Evolutionary conservation across 2,113 vertebrate species (phyloP).

Genomic region (Caretta caretta): DNA sequence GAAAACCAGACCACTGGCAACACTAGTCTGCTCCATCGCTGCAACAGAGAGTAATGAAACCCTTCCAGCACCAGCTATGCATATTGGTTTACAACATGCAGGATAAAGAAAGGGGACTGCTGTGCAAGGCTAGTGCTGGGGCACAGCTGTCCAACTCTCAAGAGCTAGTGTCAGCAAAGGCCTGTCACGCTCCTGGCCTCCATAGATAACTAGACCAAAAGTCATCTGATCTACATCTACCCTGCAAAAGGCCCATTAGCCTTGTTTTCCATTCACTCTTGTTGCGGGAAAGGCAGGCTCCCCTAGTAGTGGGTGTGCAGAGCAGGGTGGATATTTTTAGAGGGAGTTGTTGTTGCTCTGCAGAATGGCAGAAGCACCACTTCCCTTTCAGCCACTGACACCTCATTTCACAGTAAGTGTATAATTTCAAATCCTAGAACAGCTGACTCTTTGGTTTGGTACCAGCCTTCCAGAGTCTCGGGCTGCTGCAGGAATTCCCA

Average conservation of each 20-base stretch:
- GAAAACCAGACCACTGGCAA: too few species aligned
- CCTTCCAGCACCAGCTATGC: not conserved
- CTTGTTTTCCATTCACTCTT: fast-evolving
- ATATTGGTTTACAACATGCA: not conserved
- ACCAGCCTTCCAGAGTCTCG: fast-evolving
- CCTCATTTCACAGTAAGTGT: not conserved
- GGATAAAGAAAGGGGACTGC: not conserved
- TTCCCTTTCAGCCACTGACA: not conserved
- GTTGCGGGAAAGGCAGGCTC: fast-evolving
- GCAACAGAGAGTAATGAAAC: not conserved
- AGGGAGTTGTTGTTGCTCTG: not conserved
- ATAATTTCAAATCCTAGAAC: not conserved
- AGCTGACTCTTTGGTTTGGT: fast-evolving
- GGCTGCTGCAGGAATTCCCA: fast-evolving
- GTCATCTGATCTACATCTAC: fast-evolving
- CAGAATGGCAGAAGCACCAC: not conserved
- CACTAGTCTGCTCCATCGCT: too few species aligned
- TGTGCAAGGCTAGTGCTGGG: not conserved
- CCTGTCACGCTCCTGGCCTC: not conserved
- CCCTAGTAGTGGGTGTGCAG: fast-evolving
- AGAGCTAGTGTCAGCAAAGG: not conserved
- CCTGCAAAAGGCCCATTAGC: fast-evolving
- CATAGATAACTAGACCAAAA: not conserved
- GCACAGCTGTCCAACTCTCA: fast-evolving
- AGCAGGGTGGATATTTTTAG: not conserved